These are phyloP conservation scores for Saturnia pavonia DNA, from an alignment of 2,888 invertebrate genomes.

Conservation along the genomic window DNA sequence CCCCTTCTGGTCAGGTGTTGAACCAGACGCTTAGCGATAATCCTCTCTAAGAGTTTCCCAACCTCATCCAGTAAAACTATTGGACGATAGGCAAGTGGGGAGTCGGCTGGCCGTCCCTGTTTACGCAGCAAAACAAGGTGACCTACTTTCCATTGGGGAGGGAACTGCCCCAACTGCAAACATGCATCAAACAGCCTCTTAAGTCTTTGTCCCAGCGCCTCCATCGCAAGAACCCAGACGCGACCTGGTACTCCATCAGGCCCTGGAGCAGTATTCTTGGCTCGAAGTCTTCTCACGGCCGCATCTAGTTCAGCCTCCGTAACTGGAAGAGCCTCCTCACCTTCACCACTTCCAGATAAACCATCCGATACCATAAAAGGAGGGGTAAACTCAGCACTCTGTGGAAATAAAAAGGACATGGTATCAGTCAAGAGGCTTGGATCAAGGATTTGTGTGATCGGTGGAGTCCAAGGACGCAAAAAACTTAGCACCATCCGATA, in stretches of 20 bases:
- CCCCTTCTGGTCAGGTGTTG: too few relatives aligned
- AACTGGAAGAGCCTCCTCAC: neutral
- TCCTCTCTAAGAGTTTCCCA: too few relatives aligned
- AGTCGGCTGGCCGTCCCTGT: constrained; percentile 1
- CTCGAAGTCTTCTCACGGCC: too few relatives aligned
- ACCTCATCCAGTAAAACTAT: too few relatives aligned
- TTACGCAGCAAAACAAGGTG: too few relatives aligned
- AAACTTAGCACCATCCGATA: constrained; percentile 17
- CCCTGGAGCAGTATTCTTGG: too few relatives aligned
- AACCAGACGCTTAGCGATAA: too few relatives aligned
- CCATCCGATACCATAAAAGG: constrained; percentile 7
- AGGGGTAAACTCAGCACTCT: constrained; percentile 11
- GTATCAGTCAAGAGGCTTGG: constrained; percentile 18
- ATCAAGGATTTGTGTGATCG: constrained; percentile 17
- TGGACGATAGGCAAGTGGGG: too few relatives aligned
- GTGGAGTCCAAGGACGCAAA: constrained; percentile 20
- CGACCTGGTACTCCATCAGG: too few relatives aligned
- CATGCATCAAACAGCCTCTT: neutral
- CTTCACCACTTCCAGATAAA: neutral
- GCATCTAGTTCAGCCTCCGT: too few relatives aligned
- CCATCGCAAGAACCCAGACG: neutral
- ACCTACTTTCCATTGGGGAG: constrained; percentile 15
- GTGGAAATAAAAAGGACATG: constrained; percentile 22
- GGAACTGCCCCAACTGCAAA: constrained; percentile 3
- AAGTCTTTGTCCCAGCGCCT: too few relatives aligned